Evolutionary conservation across 2,113 vertebrate species (phyloP), one percentile per base, ranked within the genome.

Genomic region (Salvator merianae): DNA sequence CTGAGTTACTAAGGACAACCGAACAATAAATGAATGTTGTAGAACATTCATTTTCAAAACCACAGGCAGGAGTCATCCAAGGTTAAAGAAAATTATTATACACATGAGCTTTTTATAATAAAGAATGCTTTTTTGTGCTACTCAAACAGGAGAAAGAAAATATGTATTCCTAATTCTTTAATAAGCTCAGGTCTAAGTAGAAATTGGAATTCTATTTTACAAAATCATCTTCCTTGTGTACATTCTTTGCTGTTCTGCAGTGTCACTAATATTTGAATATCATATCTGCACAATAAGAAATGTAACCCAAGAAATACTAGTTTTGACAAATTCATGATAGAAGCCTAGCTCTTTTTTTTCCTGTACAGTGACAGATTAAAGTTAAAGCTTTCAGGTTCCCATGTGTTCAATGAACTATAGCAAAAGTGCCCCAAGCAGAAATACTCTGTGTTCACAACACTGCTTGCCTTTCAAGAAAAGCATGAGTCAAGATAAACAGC

Each of bases 391-490:
- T 53, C 16, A 18, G 40, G 66, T 68, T 63, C 68, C 40, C 0
- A 0, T 22, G 10, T 34, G 20, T 77, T 78, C 74, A 84, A 10
- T 87, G 81, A 84, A 26, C 20, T 24, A 55, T 30, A 85, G 79
- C 36, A 81, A 55, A 83, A 91, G 80, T 0, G 34, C 66, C 77
- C 55, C 28, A 79, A 91, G 47, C 43, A 88, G 47, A 87, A 91
- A 84, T 47, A 1, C 32, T 86, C 73, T 82, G 55, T 38, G 13
- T 72, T 18, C 13, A 9, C 3, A 7, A 9, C 3, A 7, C 38
- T 84, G 36, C 47, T 89, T 89, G 81, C 78, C 73, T 89, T 88
- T 88, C 86, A 88, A 0, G 40, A 83, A 90, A 69, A 91, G 86
- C 85, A 26, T 82, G 40, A 81, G 20, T 76, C 82, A 91, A 89